phyloP scores from a whole-genome alignment of 1,140 invertebrate species.

The Platyura marginata region DNA sequence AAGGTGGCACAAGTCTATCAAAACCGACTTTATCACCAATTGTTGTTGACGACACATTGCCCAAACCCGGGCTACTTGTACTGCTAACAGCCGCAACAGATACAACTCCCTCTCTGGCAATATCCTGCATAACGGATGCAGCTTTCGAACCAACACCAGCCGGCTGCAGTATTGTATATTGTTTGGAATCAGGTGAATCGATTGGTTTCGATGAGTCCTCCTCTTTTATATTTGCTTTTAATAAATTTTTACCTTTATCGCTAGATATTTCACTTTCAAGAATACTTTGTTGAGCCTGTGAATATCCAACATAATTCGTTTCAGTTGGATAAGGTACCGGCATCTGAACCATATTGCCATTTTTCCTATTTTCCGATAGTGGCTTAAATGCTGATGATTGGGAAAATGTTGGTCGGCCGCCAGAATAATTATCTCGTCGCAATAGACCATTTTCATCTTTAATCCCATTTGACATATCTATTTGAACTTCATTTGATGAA shows the following conservation, averaged over 20 bases:
- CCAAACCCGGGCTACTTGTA: slow-evolving; percentile 15
- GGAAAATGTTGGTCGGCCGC: slow-evolving; percentile 29
- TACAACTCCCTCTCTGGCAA: slow-evolving; percentile 41
- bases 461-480: slow-evolving; percentile 54
- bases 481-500: slow-evolving; percentile 56
- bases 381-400: slow-evolving; percentile 56
- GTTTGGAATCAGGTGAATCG: slow-evolving; percentile 30
- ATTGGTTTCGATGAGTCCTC: slow-evolving; percentile 6
- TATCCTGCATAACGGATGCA: slow-evolving; percentile 58
- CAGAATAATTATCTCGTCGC: not conserved
- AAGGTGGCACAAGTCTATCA: slow-evolving; percentile 29
- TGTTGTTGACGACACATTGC: slow-evolving; percentile 13
- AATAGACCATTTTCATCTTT: not conserved
- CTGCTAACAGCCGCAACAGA: slow-evolving; percentile 42
- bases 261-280: not conserved
- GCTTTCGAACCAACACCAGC: slow-evolving; percentile 55
- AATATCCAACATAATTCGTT: not conserved
- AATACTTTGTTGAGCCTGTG: not conserved
- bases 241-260: not conserved
- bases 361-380: slow-evolving; percentile 32
- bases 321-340: slow-evolving; percentile 4
- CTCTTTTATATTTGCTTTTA: slow-evolving; percentile 19
- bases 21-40: slow-evolving; percentile 15
- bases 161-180: slow-evolving; percentile 68
- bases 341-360: not conserved